phyloP scores from a whole-genome alignment of 2,888 invertebrate genomes.

The Hanleya hanleyi region DNA sequence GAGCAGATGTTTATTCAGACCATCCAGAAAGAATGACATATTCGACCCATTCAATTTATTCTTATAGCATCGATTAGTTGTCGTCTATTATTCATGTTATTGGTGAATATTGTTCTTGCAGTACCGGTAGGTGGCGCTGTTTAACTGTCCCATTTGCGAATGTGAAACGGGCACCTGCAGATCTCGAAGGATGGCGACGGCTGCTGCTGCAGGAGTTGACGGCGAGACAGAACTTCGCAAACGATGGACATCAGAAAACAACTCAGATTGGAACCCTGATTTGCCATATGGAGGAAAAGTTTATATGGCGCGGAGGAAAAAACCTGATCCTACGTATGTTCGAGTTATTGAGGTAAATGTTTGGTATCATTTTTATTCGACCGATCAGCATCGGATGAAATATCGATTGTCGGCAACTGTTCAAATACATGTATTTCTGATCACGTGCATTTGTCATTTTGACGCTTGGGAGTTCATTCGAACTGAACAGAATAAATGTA shows the following conservation, averaged over 20 bases:
- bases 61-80: too few relatives aligned
- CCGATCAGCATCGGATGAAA: not conserved
- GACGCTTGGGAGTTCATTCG: not conserved
- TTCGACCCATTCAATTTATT: too few relatives aligned
- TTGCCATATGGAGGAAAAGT: slow-evolving; percentile 75
- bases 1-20: too few relatives aligned
- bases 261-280: slow-evolving; percentile 62
- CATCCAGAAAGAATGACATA: too few relatives aligned
- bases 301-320: slow-evolving; percentile 73
- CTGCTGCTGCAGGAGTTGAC: not conserved
- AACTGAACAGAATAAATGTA: not conserved
- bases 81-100: too few relatives aligned
- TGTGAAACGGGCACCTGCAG: too few relatives aligned
- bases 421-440: too few relatives aligned
- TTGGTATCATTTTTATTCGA: not conserved
- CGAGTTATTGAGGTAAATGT: slow-evolving; percentile 58
- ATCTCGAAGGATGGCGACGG: slow-evolving; percentile 4
- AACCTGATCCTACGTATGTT: slow-evolving; percentile 69
- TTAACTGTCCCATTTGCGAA: too few relatives aligned
- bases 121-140: too few relatives aligned
- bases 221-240: slow-evolving; percentile 38
- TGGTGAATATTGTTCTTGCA: too few relatives aligned
- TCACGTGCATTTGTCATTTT: too few relatives aligned
- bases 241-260: slow-evolving; percentile 41
- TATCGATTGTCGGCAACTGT: too few relatives aligned